These are phyloP conservation scores for Mastigias papua DNA, from an alignment of 30 jellyfish, hydroid and myxozoan species.

Conservation along the genomic window DNA sequence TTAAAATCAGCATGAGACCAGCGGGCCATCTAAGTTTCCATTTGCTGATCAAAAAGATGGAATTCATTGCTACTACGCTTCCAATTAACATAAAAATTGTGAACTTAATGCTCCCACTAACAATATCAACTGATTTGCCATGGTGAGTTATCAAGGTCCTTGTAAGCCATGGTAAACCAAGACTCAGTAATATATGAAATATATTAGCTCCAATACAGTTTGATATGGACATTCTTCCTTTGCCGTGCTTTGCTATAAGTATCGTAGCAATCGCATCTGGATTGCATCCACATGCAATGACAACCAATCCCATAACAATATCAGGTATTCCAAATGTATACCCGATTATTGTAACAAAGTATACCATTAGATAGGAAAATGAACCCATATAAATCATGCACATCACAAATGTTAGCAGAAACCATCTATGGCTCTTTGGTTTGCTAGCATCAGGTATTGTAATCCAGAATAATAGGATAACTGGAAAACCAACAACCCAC, in stretches of 20 bases:
- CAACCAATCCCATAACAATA: conserved; percentile 85
- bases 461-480: conserved; percentile 66
- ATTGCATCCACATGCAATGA: conserved; percentile 90
- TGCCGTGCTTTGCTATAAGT: conserved; percentile 86
- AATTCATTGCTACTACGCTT: conserved; percentile 61
- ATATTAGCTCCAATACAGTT: conserved; percentile 93
- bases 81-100: conserved; percentile 66
- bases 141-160: conserved; percentile 74
- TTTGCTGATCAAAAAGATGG: conserved; percentile 48
- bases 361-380: conserved; percentile 79
- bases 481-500: conserved; percentile 80
- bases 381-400: conserved; percentile 78
- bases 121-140: conserved; percentile 57
- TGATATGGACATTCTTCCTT: conserved; percentile 92
- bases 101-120: conserved; percentile 72
- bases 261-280: conserved; percentile 94
- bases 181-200: conserved; percentile 87
- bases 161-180: conserved; percentile 94
- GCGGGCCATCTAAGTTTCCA: conserved; percentile 67
- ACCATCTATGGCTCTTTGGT: conserved; percentile 33
- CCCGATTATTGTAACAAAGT: conserved; percentile 93
- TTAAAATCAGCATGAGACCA: conserved; percentile 34
- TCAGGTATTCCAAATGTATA: conserved; percentile 83
- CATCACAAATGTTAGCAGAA: conserved; percentile 73
- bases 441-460: conserved; percentile 82